Evolutionary conservation across 2,888 invertebrate genomes (phyloP).

Genomic region (Macrostomum cliftonense): DNA sequence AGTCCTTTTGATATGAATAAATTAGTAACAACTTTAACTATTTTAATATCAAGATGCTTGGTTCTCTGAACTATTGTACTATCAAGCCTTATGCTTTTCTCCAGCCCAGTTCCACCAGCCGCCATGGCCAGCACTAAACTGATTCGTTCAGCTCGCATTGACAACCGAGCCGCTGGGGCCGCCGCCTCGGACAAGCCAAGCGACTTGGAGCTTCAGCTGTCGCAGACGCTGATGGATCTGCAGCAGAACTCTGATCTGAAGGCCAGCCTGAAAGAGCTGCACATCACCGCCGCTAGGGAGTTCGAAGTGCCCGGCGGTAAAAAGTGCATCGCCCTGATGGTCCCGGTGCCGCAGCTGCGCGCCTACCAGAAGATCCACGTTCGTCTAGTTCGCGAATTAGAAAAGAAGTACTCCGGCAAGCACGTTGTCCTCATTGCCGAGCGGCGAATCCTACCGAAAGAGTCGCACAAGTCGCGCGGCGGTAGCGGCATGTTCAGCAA

Average conservation of each 20-base stretch:
- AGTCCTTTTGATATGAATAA: no score
- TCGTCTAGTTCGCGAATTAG: conserved; percentile 81
- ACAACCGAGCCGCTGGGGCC: no score
- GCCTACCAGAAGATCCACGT: conserved; percentile 94
- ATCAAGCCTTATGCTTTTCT: no score
- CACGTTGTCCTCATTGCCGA: conserved; percentile 86
- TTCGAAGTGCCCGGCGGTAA: background rate
- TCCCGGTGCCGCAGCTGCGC: conserved; percentile 91
- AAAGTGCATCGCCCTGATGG: conserved; percentile 67
- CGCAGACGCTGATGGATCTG: conserved; percentile 71
- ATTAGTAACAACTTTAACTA: no score
- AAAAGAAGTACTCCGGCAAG: conserved; percentile 93
- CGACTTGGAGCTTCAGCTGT: background rate
- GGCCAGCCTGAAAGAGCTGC: conserved; percentile 77
- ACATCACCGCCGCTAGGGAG: conserved; percentile 48
- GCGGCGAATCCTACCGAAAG: conserved; percentile 89
- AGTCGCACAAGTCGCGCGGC: conserved; percentile 71
- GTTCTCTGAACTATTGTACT: no score
- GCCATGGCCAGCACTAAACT: no score
- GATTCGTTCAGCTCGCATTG: no score
- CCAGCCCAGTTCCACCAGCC: no score
- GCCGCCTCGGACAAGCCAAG: no score
- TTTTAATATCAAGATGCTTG: no score
- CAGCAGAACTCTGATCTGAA: conserved; percentile 92
- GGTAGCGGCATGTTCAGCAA: conserved; percentile 42